Base-by-base conservation (phyloP, 2,113 vertebrate species). In the Eclectus roratus region DNA sequence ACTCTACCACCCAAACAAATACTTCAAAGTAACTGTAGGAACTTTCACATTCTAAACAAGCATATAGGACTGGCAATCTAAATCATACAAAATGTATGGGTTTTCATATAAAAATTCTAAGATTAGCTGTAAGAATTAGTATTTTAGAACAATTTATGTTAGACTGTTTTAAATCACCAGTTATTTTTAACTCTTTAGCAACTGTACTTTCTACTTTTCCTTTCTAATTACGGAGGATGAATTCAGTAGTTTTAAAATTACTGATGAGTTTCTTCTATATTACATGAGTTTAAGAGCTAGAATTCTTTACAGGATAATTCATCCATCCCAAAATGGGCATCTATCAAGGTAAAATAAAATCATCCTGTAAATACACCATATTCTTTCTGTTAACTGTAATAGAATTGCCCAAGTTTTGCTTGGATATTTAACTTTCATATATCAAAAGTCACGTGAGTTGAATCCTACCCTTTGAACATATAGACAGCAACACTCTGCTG, bases 81-180 rank as follows among this genome's bases (percentile, higher is more conserved):
- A 84, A 56, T 8, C 10, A 61, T 29, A 60, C 0, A 69, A 82
- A 85, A 56, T 13, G 3, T 6, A n/a, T 9, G 5, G 2, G 0
- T 63, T 87, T 47, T 9, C 11, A 24, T 39, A 61, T 1, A 10
- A 66, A 85, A 83, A 43, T 29, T 46, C 28, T 15, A 71, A 73
- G 9, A 69, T 52, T 6, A 44, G 7, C 3, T 21, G 69, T 52
- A 52, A 86, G 77, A 50, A n/a, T 3, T 24, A 68, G 10, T 64
- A 0, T 65, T 87, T 71, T 64, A 4, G 44, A 88, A n/a, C 4
- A 4, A 41, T 9, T 72, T 61, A 1, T 65, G 84, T 74, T 81
- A 80, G 12, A 60, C 2, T 21, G 15, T 27, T 43, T 64, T 47
- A 25, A 8, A 19, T 71, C 84, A 7, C 13, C 3, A 11, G 21